A percentile compares a stretch with the other conserved stretches of the same genome.
Conservation (phyloP, 2,113 vertebrate genomes). For the Columbina picui region DNA sequence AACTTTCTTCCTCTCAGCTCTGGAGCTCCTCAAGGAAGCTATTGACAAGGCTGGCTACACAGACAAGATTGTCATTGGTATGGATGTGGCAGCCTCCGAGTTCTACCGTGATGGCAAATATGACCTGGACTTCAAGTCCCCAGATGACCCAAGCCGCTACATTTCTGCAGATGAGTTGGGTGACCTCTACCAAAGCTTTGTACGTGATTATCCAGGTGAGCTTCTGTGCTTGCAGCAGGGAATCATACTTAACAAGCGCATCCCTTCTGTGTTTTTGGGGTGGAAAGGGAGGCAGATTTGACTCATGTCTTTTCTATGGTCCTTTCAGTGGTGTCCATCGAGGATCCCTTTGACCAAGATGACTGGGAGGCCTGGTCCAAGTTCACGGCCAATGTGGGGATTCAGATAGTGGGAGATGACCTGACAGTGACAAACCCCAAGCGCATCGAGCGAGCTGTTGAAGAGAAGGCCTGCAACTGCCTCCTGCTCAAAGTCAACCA, state of each 20-base stretch:
- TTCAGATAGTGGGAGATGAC: constrained; percentile 93
- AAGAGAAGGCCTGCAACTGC: constrained; percentile 93
- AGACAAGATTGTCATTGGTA: constrained; percentile 93
- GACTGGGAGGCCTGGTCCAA: constrained; percentile 93
- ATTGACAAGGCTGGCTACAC: constrained; percentile 92
- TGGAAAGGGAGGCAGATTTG: neutral
- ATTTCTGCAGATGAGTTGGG: constrained; percentile 89
- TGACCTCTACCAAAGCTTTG: constrained; percentile 90
- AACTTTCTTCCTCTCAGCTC: constrained; percentile 70
- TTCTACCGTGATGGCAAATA: constrained; percentile 91
- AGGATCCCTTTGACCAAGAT: constrained; percentile 94
- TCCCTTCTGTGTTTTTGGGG: neutral
- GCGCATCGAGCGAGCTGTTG: constrained; percentile 88
- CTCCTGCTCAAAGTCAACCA: constrained; percentile 94
- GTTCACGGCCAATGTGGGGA: constrained; percentile 88
- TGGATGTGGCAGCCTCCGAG: constrained; percentile 93
- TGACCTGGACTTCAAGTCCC: constrained; percentile 93
- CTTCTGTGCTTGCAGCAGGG: neutral
- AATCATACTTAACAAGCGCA: neutral
- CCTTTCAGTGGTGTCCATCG: constrained; percentile 89
- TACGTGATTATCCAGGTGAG: constrained; percentile 92
- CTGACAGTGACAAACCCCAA: constrained; percentile 92
- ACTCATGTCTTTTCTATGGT: neutral
- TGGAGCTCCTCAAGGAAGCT: constrained; percentile 92
- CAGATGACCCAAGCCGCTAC: constrained; percentile 87